Evolutionary conservation across 2,113 vertebrate species (phyloP).

Genomic region (Sphyrna mokarran): DNA sequence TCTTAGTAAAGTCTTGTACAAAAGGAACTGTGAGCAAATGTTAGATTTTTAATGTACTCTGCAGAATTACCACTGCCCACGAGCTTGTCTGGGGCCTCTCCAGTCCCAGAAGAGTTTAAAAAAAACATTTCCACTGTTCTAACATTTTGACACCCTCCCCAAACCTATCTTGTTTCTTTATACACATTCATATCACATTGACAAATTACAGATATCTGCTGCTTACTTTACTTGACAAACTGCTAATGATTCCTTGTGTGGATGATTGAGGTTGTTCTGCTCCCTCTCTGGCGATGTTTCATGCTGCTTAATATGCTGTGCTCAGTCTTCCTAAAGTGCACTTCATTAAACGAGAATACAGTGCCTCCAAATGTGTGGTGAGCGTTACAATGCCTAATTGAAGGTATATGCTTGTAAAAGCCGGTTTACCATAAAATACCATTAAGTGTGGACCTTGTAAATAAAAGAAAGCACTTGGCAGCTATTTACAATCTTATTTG

Average conservation of each 20-base stretch:
- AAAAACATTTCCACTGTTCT: not conserved
- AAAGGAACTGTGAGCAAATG: not conserved
- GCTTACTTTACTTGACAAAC: slow-evolving; percentile 1
- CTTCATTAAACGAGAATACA: not conserved
- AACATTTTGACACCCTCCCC: not conserved
- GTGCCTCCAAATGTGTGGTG: not conserved
- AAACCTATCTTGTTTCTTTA: not conserved
- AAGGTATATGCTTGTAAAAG: not conserved
- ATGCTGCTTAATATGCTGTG: not conserved
- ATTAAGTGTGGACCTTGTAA: not conserved
- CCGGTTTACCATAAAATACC: not conserved
- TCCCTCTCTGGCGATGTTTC: not conserved
- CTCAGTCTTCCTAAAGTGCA: not conserved
- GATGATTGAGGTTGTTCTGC: not conserved
- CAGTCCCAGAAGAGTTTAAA: not conserved
- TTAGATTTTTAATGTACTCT: not conserved
- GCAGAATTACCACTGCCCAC: not conserved
- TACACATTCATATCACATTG: not conserved
- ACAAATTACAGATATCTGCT: not conserved
- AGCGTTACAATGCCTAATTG: not conserved
- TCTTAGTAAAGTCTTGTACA: not conserved
- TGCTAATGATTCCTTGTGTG: not conserved
- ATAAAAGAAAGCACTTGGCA: not conserved
- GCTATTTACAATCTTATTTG: not conserved
- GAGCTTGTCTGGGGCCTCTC: not conserved